Conservation (phyloP, 2,113 vertebrate genomes). For the Plecotus auritus region DNA sequence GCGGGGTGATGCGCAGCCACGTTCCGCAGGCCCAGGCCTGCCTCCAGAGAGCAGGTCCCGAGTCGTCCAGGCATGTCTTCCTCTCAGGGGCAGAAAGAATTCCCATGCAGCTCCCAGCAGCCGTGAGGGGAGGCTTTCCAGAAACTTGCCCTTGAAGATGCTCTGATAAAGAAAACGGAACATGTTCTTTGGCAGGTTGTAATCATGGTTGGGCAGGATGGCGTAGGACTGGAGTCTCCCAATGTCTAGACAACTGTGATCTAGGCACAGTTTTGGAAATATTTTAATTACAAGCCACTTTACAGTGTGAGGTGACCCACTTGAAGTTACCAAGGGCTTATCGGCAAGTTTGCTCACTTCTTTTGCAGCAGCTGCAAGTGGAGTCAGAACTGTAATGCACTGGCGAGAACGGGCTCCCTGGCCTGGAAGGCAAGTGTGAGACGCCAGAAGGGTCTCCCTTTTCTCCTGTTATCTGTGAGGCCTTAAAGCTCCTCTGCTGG, state of each 20-base stretch:
- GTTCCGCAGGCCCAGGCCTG: neutral
- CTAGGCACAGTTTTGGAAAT: conserved; percentile 16
- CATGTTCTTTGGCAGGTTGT: neutral
- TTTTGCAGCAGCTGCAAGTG: neutral
- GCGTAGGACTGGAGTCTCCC: neutral
- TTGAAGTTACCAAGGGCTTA: neutral
- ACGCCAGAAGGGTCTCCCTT: neutral
- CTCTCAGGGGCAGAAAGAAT: neutral
- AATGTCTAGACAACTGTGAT: conserved; percentile 47
- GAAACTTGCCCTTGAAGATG: conserved; percentile 8
- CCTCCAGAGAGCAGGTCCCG: neutral
- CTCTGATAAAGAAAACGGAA: conserved; percentile 26
- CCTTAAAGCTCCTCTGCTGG: neutral
- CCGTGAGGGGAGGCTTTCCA: neutral
- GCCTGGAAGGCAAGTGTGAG: neutral
- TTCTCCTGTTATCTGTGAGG: neutral
- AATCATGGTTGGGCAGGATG: neutral
- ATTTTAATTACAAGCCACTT: conserved; percentile 50
- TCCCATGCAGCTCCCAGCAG: neutral
- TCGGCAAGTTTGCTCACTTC: neutral
- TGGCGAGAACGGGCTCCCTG: neutral
- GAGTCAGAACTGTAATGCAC: neutral
- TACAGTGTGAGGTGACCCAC: neutral
- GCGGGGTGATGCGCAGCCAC: neutral
- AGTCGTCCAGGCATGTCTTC: neutral